Conservation (phyloP, 2,888 invertebrate species). For the Hyles lineata region DNA sequence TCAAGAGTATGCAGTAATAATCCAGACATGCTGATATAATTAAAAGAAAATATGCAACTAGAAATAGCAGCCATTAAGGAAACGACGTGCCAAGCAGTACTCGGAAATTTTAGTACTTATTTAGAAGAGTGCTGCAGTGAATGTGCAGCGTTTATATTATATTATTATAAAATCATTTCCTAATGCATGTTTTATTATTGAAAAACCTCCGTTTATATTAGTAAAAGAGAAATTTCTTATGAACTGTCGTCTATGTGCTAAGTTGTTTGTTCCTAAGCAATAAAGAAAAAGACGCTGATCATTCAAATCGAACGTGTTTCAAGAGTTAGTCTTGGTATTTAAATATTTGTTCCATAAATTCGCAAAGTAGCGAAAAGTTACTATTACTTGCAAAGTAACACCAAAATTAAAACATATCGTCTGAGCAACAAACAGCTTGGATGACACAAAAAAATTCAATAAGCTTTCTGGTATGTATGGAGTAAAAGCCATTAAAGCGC, state of each 20-base stretch:
- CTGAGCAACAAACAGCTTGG: not conserved
- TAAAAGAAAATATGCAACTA: constrained; percentile 3
- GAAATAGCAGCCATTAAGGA: constrained; percentile 3
- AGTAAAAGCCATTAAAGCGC: constrained; percentile 3
- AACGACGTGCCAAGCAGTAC: not conserved
- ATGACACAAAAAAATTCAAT: not conserved
- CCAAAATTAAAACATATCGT: not conserved
- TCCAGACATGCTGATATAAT: constrained; percentile 1
- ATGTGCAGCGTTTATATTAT: not conserved
- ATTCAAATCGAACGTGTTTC: too few species aligned
- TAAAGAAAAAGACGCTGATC: too few species aligned
- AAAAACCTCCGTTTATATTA: too few species aligned
- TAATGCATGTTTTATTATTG: too few species aligned
- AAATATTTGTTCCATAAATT: too few species aligned
- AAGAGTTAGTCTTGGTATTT: too few species aligned
- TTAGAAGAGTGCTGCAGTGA: not conserved
- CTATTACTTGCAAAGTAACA: too few species aligned
- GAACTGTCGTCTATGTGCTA: too few species aligned
- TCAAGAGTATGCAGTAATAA: constrained; percentile 3
- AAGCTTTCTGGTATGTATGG: not conserved
- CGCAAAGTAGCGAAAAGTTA: too few species aligned
- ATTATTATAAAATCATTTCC: too few species aligned
- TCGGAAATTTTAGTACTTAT: constrained; percentile 1
- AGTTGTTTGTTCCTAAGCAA: too few species aligned
- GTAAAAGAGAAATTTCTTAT: too few species aligned